phyloP scores from a whole-genome alignment of 2,888 invertebrate species.

The Pristionchus mayeri region DNA sequence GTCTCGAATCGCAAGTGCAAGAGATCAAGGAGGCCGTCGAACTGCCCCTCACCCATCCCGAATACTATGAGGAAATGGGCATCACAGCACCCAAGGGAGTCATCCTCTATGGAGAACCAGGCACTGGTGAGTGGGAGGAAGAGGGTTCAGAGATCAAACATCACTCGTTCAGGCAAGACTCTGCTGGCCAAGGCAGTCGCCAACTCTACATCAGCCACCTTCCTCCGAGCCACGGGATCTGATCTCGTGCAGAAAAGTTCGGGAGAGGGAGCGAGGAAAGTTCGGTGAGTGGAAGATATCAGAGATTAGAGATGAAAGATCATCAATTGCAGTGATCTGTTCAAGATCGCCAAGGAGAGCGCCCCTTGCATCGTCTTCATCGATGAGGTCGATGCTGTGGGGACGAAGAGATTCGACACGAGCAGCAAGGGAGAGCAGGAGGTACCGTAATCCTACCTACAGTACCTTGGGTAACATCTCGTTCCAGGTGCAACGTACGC shows the following conservation, averaged over 20 bases:
- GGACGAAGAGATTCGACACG: conserved; percentile 95
- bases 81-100: conserved; percentile 99
- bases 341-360: conserved; percentile 69
- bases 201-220: conserved; percentile 99
- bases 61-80: conserved; percentile 99
- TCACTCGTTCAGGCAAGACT: conserved; percentile 84
- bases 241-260: conserved; percentile 96
- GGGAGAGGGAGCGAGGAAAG: conserved; percentile 98
- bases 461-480: background rate
- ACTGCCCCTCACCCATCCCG: conserved; percentile 96
- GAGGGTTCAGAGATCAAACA: background rate
- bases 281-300: conserved; percentile 80
- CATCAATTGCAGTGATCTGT: conserved; percentile 60
- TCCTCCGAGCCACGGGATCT: conserved; percentile 97
- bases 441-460: background rate
- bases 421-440: conserved; percentile 94
- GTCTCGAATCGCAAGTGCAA: conserved; percentile 89
- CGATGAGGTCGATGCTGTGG: conserved; percentile 99
- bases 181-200: conserved; percentile 98
- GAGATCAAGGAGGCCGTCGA: conserved; percentile 89
- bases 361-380: conserved; percentile 92
- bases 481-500: conserved; percentile 92
- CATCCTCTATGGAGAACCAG: conserved; percentile 96
- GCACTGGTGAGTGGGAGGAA: conserved; percentile 82
- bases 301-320: background rate